Conservation (phyloP, 2,113 vertebrate species). For the Cyanistes caeruleus region DNA sequence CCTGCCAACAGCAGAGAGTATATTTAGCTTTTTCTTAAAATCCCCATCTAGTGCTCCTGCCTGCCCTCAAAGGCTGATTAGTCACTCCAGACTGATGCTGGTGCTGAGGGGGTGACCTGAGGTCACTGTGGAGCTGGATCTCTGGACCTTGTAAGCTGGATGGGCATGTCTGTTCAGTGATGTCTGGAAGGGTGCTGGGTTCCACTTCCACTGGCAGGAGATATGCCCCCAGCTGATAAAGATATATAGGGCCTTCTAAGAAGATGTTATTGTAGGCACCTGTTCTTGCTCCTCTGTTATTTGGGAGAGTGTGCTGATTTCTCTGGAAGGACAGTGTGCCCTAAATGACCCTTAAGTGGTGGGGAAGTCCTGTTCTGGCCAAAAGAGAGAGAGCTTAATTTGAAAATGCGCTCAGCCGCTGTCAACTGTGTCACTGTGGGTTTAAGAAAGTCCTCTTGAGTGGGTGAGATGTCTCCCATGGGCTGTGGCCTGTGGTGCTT, state of each 20-base stretch:
- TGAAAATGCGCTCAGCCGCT: fast-evolving
- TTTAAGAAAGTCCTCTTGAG: neutral
- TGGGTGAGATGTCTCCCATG: neutral
- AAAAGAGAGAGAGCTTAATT: neutral
- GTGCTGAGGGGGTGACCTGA: neutral
- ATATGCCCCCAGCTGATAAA: fast-evolving
- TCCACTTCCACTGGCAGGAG: neutral
- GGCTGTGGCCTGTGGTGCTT: neutral
- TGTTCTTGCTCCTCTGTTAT: neutral
- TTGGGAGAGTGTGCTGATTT: neutral
- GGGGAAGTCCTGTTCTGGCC: neutral
- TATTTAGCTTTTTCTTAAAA: neutral
- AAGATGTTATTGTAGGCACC: neutral
- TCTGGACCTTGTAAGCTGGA: fast-evolving
- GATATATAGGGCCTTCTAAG: neutral
- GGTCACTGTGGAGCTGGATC: neutral
- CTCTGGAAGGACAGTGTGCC: neutral
- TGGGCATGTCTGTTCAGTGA: neutral
- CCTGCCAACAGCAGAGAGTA: neutral
- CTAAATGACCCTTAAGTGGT: neutral
- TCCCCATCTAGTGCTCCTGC: neutral
- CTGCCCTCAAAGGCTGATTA: neutral
- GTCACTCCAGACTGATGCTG: neutral
- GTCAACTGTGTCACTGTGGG: fast-evolving
- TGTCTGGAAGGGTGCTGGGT: neutral